Conservation (phyloP, 2,888 invertebrate genomes). For the Caenorhabditis wallacei region DNA sequence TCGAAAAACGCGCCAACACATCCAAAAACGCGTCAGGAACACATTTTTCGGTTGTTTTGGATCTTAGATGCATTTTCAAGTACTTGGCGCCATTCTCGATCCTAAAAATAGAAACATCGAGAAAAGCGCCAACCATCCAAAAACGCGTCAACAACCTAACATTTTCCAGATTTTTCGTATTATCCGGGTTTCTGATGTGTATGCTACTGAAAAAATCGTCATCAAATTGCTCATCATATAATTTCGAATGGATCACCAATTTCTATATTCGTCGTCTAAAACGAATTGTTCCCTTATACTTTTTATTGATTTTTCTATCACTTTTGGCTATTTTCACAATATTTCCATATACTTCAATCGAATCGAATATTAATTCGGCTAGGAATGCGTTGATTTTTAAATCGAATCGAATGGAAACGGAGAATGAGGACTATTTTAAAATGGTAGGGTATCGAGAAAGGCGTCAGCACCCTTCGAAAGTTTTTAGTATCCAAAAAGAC, state of each 20-base stretch:
- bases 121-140: not conserved
- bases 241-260: not conserved
- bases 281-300: not conserved
- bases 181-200: constrained; percentile 14
- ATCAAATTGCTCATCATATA: not conserved
- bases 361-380: not conserved
- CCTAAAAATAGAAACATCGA: not conserved
- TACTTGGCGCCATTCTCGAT: no score
- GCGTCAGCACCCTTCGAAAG: constrained; percentile 7
- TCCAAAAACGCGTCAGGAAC: not conserved
- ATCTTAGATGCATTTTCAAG: no score
- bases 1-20: not conserved
- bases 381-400: not conserved
- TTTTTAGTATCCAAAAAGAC: constrained; percentile 19
- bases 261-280: not conserved
- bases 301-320: not conserved
- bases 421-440: not conserved
- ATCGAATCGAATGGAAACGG: not conserved
- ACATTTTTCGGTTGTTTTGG: no score
- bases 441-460: not conserved
- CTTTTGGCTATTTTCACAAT: not conserved
- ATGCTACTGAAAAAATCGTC: not conserved
- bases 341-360: constrained; percentile 1
- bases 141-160: not conserved
- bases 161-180: constrained; percentile 9